Evolutionary conservation across 92 coral and sea anemone species (phyloP), one percentile per base, ranked within the genome.

Genomic region (Zoanthus solanderi): DNA sequence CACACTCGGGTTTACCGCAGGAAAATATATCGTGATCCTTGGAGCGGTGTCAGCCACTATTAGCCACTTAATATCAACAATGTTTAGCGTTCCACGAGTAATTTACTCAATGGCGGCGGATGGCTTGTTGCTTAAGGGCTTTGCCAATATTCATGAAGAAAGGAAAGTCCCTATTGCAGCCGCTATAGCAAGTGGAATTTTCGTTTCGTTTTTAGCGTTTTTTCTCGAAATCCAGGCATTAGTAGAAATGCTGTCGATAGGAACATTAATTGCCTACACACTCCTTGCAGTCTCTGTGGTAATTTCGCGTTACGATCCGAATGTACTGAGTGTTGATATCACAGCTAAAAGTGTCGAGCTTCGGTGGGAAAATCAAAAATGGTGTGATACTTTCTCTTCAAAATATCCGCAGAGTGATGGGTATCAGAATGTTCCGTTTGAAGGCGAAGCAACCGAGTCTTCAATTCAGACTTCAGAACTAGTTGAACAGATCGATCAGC

Each of bases 191-290:
- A 77, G 91, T 23, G 94, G 95, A 16, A 17, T 92, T 9, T 6
- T 93, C 18, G 89, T 87, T 32, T 90, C 94, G 32, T 76, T 48
- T 57, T 48, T 92, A n/a, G 92, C 94, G 9, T 74, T 94, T n/a
- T 90, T 92, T 88, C 82, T 92, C 15, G 88, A 94, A 72, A 83
- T 89, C 32, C 65, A 73, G 30, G 90, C 92, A 8, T 73, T 94
- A 42, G 98, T 92, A 18, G 95, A 92, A 84, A 94, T 94, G 95
- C 71, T 94, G 42, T 94, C 98, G 15, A 90, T 94, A 60, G 98
- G 98, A 42, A 94, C 98, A 60, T 78, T 94, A 14, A 78, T 93
- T n/a, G 98, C 98, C 8, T 94, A 94, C 86, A 92, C 94, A 1
- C 87, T 91, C 61, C 89, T 94, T 6, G 90, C 98, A 6, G 66